These are phyloP conservation scores for Mastigias papua DNA, from an alignment of 30 jellyfish, hydroid and myxozoan genomes.

Conservation along the genomic window DNA sequence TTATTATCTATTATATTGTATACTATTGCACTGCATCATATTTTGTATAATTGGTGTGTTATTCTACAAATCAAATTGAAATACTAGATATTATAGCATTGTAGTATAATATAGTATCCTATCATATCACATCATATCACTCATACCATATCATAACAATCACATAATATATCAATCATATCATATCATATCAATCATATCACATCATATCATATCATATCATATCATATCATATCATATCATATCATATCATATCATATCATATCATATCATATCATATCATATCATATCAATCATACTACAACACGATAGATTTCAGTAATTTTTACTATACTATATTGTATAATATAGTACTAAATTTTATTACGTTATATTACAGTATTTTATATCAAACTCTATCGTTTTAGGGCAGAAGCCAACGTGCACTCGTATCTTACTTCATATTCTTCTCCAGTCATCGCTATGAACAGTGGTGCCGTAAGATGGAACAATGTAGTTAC, in stretches of 20 bases:
- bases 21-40: background rate
- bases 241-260: background rate
- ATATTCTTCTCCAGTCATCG: slow-evolving; percentile 55
- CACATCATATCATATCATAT: background rate
- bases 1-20: background rate
- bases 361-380: no score
- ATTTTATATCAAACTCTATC: background rate
- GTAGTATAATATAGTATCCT: background rate
- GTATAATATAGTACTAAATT: background rate
- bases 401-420: slow-evolving; percentile 24
- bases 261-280: no score
- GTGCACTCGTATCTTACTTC: background rate
- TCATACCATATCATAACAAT: background rate
- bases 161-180: background rate
- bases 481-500: slow-evolving; percentile 75
- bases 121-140: background rate
- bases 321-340: background rate
- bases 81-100: background rate
- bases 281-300: no score
- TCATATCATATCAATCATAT: background rate
- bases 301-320: background rate
- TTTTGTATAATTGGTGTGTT: background rate
- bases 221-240: background rate
- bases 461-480: slow-evolving; percentile 10
- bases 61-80: background rate